Evolutionary conservation across 2,888 invertebrate species (phyloP), one percentile per base, ranked within the genome.

Genomic region (Sthenelais limicola): DNA sequence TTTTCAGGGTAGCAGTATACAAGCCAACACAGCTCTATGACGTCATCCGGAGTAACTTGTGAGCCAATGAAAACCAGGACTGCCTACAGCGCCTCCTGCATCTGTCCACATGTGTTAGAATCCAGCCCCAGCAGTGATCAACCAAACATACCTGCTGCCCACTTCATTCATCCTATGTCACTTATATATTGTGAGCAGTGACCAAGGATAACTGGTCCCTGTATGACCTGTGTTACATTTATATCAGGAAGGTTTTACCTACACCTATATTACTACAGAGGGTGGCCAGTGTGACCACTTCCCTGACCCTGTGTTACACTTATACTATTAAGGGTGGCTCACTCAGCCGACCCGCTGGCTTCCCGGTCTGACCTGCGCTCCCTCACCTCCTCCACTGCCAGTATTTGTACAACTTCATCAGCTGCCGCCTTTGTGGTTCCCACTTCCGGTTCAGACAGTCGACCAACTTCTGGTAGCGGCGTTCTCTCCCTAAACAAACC

Each of bases 351-450:
- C 62, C 62, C 43, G 21, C 62, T 62, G 38, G 62, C 35, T 38
- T 62, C 62, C 38, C 62, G 43, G 15, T 38, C 38, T 18, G 62
- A 62, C 21, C 62, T 62, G 24, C 62, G 62, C 35, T 35, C 62
- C 62, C 35, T 62, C n/a, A 21, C 38, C 62, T 33, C 62, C 38
- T 62, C 62, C 12, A 9, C 62, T 15, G 21, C 9, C 9, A 51
- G 51, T n/a, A n/a, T 51, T 5, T 21, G n/a, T n/a, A n/a, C 51
- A 9, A 15, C 9, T 5, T 12, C 51, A n/a, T 26, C 7, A 24
- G 51, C 5, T 26, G 24, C 51, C 9, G 9, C 9, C 21, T 26
- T 26, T 5, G 21, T n/a, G 9, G 7, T 35, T 18, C 35, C 56
- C 18, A 33, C 56, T n/a, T 5, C 21, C 15, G 26, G 33, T n/a